Base-by-base conservation (phyloP, 1,140 invertebrate genomes). In the Pseudomyrmex flavicornis region DNA sequence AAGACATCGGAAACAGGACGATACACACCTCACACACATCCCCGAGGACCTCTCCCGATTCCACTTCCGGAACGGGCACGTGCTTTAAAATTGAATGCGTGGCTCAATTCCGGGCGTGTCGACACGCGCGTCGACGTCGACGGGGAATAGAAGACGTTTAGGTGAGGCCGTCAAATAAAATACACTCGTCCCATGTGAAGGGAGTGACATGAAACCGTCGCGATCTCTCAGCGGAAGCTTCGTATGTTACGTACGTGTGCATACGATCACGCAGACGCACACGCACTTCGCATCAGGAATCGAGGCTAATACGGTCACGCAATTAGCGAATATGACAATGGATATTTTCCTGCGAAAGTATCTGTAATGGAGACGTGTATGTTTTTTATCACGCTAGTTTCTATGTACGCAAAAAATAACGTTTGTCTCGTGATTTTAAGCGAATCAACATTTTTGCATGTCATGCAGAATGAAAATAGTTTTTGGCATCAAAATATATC, bases 31-130 rank as follows among this genome's bases (percentile, higher is more conserved):
- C 66, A 44, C 52, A 59, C 12, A 59, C 15, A 15, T 76, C 80
- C 69, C 72, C 8, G 17, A 26, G 70, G 56, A 77, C 35, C 65
- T 85, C 66, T 84, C 82, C 50, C 86, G 88, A 52, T 76, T 26
- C 26, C 63, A 82, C 58, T 88, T 68, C 35, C 46, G 72, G 65
- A 77, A 58, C 26, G 44, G 52, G 56, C 56, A 50, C n/a, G 58
- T 59, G 56, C 20, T 89, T 92, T 90, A 90, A 92, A 92, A 90
- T 90, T 92, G 88, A 91, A 92, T 88, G 88, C 68, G 22, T 63
- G 83, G 70, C 87, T 92, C 92, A 89, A 92, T 92, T 93, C 89
- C 91, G 70, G 87, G 90, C 90, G 90, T 91, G 91, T 92, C 90
- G 90, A 90, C 90, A 90, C 90, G 89, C 87, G 82, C 88, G 87